Conservation (phyloP, 2,888 invertebrate genomes). For the Cantharis nigra region DNA sequence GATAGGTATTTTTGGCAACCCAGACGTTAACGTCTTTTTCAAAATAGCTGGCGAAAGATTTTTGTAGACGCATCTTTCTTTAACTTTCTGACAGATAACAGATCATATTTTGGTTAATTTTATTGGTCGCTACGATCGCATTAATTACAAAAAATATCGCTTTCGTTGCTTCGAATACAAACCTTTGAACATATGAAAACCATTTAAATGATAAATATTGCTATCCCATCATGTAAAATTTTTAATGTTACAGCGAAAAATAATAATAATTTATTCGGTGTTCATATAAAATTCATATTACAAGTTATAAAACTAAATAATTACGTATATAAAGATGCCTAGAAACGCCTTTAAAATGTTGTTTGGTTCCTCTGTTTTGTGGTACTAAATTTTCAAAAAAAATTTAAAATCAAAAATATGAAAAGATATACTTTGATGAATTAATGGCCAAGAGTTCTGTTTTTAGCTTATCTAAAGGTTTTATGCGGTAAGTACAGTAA, state of each 20-base stretch:
- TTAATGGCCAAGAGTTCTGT: not conserved
- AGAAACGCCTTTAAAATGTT: not conserved
- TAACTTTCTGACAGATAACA: slow-evolving; percentile 23
- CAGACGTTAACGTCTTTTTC: slow-evolving; percentile 42
- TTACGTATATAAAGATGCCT: not conserved
- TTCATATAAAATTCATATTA: not conserved
- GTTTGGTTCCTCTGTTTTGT: not conserved
- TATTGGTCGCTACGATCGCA: slow-evolving; percentile 15
- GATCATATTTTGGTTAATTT: slow-evolving; percentile 24
- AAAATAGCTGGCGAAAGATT: slow-evolving; percentile 46
- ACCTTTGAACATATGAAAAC: slow-evolving; percentile 5
- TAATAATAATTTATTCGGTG: not conserved
- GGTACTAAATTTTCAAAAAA: not conserved
- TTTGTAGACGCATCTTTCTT: slow-evolving; percentile 26
- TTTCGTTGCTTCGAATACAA: slow-evolving; percentile 21
- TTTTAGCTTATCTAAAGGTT: not conserved
- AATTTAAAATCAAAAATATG: not conserved
- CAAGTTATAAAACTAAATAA: not conserved
- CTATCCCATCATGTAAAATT: not conserved
- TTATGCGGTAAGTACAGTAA: no score
- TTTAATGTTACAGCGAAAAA: not conserved
- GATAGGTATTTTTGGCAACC: slow-evolving; percentile 39
- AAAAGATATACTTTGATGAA: not conserved
- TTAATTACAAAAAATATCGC: slow-evolving; percentile 15
- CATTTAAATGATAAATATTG: not conserved